Percentiles rank a stretch among this genome's conserved stretches.
Evolutionary conservation across 2,113 vertebrate genomes (phyloP).

Genomic region (Pluvialis apricaria): DNA sequence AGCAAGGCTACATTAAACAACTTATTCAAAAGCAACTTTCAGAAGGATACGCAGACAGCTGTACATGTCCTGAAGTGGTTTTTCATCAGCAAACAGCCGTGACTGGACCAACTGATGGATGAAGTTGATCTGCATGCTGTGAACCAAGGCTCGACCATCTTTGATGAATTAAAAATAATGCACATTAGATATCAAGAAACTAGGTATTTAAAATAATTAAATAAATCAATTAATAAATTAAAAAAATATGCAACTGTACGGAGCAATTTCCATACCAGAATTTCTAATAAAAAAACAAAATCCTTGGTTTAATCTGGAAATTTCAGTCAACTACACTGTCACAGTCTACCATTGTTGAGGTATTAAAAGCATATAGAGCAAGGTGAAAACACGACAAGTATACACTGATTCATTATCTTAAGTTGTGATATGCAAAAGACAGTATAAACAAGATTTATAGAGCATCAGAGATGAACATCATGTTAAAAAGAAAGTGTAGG

Average conservation of each 20-base stretch:
- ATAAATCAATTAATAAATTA: background rate
- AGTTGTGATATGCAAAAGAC: background rate
- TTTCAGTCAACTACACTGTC: background rate
- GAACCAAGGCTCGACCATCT: constrained; percentile 95
- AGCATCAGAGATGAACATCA: background rate
- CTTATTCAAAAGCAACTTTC: background rate
- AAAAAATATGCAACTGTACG: background rate
- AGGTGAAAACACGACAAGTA: background rate
- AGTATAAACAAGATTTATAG: background rate
- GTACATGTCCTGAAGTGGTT: constrained; percentile 99
- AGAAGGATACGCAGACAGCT: constrained; percentile 96
- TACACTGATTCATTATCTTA: background rate
- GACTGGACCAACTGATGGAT: constrained; percentile 98
- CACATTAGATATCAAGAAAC: background rate
- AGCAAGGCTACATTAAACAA: background rate
- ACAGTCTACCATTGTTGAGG: background rate
- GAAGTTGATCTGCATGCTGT: constrained; percentile 97
- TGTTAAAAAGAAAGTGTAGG: background rate
- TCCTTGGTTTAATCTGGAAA: background rate
- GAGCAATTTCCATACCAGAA: background rate
- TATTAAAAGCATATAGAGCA: background rate
- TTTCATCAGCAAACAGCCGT: constrained; percentile 95
- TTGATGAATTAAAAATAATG: constrained; percentile 31
- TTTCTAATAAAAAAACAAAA: background rate
- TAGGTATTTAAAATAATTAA: background rate